Evolutionary conservation across 2,888 invertebrate genomes (phyloP), one percentile per base, ranked within the genome.

Genomic region (Dynastes tityus): DNA sequence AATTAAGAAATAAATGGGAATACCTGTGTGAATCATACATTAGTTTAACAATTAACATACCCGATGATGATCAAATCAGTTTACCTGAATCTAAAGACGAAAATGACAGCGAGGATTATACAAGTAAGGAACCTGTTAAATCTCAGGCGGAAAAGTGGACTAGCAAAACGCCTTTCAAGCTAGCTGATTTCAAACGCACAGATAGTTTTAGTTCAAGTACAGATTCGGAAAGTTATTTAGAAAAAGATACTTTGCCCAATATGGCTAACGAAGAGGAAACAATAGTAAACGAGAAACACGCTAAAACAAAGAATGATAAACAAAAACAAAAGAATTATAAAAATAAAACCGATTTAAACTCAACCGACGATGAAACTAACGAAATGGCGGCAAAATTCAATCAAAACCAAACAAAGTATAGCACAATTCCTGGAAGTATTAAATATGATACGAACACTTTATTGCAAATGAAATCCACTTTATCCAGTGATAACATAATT

Each of bases 151-250:
- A 55, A 79, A 80, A 78, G 70, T 79, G 76, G 81, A 82, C 76
- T 74, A 81, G 78, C 53, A 75, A 64, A 58, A 58, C 82, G 5
- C 84, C 85, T 2, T 91, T 92, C 82, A 92, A 90, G 22, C 90
- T 92, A 79, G 90, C 91, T 27, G 92, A 92, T 85, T 92, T 92
- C 80, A 92, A 91, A 88, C 83, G 84, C 80, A 88, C 87, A 82
- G 87, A 88, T 81, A 83, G 86, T 64, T 86, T 87, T 64, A 84
- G 83, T 71, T 84, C 86, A 2, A 87, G 87, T 68, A 87, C 87
- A 8, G 88, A 88, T 81, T 88, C 88, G 0, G 88, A 88, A 75
- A 87, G 88, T 78, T 89, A 89, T 81, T 82, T 88, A 49, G 89
- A 89, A 73, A 87, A 86, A 77, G 87, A 86, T 51, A 83, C 85